Evolutionary conservation across 1,140 invertebrate species (phyloP).

Genomic region (Drosophila nebulosa): DNA sequence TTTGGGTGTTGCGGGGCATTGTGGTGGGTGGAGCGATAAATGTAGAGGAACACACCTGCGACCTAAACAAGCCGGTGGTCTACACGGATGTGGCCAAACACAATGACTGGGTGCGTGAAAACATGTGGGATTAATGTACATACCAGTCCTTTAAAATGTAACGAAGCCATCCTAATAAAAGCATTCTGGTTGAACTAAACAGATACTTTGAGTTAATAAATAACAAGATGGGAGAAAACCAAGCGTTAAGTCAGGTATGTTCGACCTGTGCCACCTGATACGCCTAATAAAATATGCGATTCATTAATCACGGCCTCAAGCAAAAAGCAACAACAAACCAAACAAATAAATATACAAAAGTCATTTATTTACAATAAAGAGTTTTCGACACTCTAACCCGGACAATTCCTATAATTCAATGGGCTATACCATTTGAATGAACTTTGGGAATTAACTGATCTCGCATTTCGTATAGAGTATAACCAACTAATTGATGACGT

Average conservation of each 20-base stretch:
- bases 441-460: not conserved
- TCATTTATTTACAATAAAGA: not conserved
- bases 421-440: not conserved
- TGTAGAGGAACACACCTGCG: slow-evolving; percentile 37
- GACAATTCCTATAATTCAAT: too few species aligned
- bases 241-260: not conserved
- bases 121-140: slow-evolving; percentile 53
- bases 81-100: slow-evolving; percentile 77
- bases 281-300: slow-evolving; percentile 23
- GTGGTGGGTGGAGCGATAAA: slow-evolving; percentile 39
- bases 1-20: slow-evolving; percentile 70
- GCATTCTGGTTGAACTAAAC: not conserved
- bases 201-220: not conserved
- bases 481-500: not conserved
- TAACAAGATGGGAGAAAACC: slow-evolving; percentile 5
- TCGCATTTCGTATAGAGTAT: not conserved
- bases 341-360: not conserved
- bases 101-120: slow-evolving; percentile 62
- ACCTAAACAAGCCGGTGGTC: slow-evolving; percentile 63
- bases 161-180: not conserved
- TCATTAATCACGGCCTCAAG: slow-evolving; percentile 25
- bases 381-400: not conserved
- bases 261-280: not conserved
- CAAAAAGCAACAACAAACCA: not conserved
- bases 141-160: not conserved